phyloP scores from a whole-genome alignment of 30 jellyfish, hydroid and myxozoan genomes.

The Chironex yamaguchii region DNA sequence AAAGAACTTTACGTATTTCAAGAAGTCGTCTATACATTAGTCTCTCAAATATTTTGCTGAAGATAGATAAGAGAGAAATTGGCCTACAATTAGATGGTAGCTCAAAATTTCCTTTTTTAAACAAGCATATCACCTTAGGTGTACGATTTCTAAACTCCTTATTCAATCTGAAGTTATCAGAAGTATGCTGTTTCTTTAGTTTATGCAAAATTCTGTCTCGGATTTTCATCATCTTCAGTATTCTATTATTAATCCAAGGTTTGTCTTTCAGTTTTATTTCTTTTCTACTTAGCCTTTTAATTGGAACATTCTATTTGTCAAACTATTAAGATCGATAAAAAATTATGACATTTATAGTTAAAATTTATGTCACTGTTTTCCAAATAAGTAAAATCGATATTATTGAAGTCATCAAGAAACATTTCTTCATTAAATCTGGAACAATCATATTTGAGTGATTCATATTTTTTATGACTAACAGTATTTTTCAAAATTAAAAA shows the following conservation, averaged over 20 bases:
- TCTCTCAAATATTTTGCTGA: too few species aligned
- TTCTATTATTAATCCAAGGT: conserved; percentile 29
- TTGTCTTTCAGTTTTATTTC: conserved; percentile 37
- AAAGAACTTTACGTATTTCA: too few species aligned
- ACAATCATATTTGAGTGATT: conserved; percentile 29
- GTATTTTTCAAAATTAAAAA: conserved; percentile 43
- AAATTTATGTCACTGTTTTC: conserved; percentile 37
- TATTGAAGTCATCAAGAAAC: conserved; percentile 40
- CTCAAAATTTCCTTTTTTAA: too few species aligned
- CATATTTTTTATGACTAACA: conserved; percentile 25
- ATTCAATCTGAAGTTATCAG: too few species aligned
- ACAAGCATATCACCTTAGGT: too few species aligned
- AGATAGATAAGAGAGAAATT: too few species aligned
- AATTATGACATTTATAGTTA: conserved; percentile 25
- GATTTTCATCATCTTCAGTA: neutral
- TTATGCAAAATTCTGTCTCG: neutral
- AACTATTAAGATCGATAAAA: conserved; percentile 11
- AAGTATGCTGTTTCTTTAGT: conserved; percentile 7
- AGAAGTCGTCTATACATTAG: too few species aligned
- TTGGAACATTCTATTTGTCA: conserved; percentile 44
- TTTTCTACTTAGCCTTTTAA: conserved; percentile 24
- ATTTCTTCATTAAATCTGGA: conserved; percentile 19
- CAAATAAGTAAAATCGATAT: conserved; percentile 8
- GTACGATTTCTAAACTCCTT: too few species aligned
- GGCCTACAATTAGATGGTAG: too few species aligned